Evolutionary conservation across 2,113 vertebrate genomes (phyloP).

Genomic region (Otus sunia): DNA sequence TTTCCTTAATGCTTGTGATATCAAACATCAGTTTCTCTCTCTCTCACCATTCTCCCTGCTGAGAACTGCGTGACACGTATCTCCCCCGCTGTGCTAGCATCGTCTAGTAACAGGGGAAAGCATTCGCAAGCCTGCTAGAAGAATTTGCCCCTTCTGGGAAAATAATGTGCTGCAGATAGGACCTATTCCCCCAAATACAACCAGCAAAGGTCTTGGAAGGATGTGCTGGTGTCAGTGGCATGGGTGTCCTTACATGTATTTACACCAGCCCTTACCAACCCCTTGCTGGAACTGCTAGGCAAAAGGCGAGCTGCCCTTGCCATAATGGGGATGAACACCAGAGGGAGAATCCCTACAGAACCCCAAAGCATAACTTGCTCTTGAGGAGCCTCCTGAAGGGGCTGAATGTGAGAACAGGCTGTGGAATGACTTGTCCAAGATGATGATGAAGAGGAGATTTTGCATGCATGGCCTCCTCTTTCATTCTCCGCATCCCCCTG

Average conservation of each 20-base stretch:
- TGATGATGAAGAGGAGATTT: not conserved
- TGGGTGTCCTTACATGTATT: not conserved
- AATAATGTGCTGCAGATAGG: too few relatives aligned
- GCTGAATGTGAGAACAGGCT: not conserved
- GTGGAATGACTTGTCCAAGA: not conserved
- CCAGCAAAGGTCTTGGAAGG: not conserved
- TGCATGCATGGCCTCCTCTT: not conserved
- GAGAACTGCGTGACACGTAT: fast-evolving
- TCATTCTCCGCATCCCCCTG: not conserved
- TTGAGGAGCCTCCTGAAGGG: not conserved
- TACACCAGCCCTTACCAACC: not conserved
- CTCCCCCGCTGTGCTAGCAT: not conserved
- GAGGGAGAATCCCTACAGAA: not conserved
- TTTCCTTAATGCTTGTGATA: not conserved
- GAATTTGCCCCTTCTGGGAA: not conserved
- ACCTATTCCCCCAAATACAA: not conserved
- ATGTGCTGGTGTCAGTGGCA: not conserved
- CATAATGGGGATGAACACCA: not conserved
- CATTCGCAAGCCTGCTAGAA: not conserved
- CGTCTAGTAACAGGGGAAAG: not conserved
- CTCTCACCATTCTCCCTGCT: fast-evolving
- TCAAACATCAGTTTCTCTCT: not conserved
- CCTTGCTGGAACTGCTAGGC: fast-evolving
- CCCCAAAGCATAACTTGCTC: not conserved
- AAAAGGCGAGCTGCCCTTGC: not conserved